phyloP scores from a whole-genome alignment of 2,888 invertebrate species.

The Nyleta sp. region DNA sequence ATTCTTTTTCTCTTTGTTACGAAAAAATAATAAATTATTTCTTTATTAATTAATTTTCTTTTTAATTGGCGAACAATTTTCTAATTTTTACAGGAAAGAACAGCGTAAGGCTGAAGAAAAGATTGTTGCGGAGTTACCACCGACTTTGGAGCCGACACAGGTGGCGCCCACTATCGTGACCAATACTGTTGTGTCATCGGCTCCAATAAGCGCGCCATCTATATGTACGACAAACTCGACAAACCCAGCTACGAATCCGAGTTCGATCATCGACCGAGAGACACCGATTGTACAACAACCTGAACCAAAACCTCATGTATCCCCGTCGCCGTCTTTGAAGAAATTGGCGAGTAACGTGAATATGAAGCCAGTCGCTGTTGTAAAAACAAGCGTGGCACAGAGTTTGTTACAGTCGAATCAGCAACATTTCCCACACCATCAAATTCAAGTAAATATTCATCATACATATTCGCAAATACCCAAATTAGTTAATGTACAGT shows the following conservation, averaged over 20 bases:
- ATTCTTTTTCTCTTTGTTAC: too few relatives aligned
- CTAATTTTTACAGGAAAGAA: conserved; percentile 70
- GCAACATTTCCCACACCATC: conserved; percentile 80
- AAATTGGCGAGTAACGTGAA: conserved; percentile 72
- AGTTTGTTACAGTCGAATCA: conserved; percentile 80
- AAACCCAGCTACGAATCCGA: conserved; percentile 81
- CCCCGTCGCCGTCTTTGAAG: conserved; percentile 72
- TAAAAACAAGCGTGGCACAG: conserved; percentile 77
- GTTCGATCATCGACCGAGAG: conserved; percentile 82
- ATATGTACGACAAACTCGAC: conserved; percentile 76
- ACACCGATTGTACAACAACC: conserved; percentile 38
- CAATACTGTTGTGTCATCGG: conserved; percentile 68
- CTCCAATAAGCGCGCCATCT: conserved; percentile 55
- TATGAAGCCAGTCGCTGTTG: conserved; percentile 78
- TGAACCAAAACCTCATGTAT: conserved; percentile 49
- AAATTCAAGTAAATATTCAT: conserved; percentile 77
- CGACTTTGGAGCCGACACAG: conserved; percentile 67
- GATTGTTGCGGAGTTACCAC: conserved; percentile 61
- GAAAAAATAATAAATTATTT: conserved; percentile 17
- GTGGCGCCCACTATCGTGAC: conserved; percentile 63
- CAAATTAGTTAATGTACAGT: too few relatives aligned
- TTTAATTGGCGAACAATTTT: not conserved
- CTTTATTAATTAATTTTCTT: not conserved
- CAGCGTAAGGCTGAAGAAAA: conserved; percentile 74
- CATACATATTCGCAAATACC: too few relatives aligned